phyloP scores from a whole-genome alignment of 2,888 invertebrate genomes.

The Zhuqinia jingwanae region DNA sequence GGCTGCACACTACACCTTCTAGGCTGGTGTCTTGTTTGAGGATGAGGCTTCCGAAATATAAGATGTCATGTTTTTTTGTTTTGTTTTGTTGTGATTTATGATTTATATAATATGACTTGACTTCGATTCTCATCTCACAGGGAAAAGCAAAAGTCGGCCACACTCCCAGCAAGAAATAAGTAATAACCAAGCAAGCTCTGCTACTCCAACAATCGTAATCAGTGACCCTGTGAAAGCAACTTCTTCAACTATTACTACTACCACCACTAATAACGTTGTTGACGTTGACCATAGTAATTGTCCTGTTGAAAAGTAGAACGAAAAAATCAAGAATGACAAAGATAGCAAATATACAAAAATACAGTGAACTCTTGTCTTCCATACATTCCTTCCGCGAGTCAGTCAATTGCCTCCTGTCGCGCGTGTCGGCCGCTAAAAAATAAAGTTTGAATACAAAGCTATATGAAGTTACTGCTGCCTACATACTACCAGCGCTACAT shows the following conservation, averaged over 20 bases:
- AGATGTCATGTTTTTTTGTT: not conserved
- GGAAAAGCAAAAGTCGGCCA: conserved; percentile 79
- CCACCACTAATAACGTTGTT: conserved; percentile 21
- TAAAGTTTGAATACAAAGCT: not conserved
- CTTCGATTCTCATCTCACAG: conserved; percentile 71
- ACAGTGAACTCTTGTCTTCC: conserved; percentile 71
- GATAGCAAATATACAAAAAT: conserved; percentile 29
- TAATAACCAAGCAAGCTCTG: conserved; percentile 52
- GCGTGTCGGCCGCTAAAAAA: not conserved
- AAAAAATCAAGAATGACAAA: no score
- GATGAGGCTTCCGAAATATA: no score
- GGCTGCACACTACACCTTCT: no score
- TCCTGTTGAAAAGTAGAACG: conserved; percentile 9
- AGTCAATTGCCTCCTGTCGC: conserved; percentile 20
- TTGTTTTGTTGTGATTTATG: conserved; percentile 26
- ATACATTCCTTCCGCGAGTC: conserved; percentile 73
- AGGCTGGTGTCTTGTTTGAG: no score
- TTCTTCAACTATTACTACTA: conserved; percentile 13
- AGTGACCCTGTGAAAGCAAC: conserved; percentile 67
- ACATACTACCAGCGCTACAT: not conserved
- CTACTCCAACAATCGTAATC: conserved; percentile 62
- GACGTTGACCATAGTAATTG: conserved; percentile 47
- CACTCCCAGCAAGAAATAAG: conserved; percentile 79
- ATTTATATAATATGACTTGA: conserved; percentile 16
- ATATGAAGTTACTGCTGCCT: conserved; percentile 1